Conservation (phyloP, 2,113 vertebrate genomes). For the Dasyurus viverrinus region DNA sequence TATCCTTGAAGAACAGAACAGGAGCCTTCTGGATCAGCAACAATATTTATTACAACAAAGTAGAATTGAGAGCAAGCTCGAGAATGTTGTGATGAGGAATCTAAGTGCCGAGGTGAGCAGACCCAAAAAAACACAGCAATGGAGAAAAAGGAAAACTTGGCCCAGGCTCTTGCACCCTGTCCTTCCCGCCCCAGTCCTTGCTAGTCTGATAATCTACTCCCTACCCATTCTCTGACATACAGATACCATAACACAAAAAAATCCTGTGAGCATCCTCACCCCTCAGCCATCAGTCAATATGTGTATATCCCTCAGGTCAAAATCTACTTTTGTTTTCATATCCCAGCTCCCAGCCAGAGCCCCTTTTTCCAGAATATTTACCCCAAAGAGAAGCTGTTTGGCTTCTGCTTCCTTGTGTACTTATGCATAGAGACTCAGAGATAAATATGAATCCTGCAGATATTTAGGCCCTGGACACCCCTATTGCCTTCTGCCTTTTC, state of each 20-base stretch:
- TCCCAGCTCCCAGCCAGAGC: not conserved
- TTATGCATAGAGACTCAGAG: not conserved
- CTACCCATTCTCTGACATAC: not conserved
- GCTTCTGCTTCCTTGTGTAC: not conserved
- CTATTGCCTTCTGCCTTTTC: not conserved
- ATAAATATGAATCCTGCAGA: not conserved
- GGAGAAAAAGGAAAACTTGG: not conserved
- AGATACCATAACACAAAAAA: not conserved
- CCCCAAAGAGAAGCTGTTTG: not conserved
- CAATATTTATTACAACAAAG: not conserved
- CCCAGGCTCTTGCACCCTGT: not conserved
- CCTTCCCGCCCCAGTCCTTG: too few relatives aligned
- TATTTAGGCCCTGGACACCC: not conserved
- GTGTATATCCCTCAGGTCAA: not conserved
- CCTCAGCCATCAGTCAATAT: not conserved
- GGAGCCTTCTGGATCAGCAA: not conserved
- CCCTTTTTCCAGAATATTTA: not conserved
- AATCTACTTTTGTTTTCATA: not conserved
- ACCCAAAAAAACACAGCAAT: not conserved
- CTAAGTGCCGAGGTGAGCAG: not conserved
- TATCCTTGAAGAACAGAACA: not conserved
- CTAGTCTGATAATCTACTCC: not conserved
- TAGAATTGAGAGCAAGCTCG: not conserved
- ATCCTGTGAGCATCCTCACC: not conserved
- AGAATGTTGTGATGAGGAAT: not conserved